phyloP scores from a whole-genome alignment of 2,888 invertebrate species.

The Apodemia duryi region DNA sequence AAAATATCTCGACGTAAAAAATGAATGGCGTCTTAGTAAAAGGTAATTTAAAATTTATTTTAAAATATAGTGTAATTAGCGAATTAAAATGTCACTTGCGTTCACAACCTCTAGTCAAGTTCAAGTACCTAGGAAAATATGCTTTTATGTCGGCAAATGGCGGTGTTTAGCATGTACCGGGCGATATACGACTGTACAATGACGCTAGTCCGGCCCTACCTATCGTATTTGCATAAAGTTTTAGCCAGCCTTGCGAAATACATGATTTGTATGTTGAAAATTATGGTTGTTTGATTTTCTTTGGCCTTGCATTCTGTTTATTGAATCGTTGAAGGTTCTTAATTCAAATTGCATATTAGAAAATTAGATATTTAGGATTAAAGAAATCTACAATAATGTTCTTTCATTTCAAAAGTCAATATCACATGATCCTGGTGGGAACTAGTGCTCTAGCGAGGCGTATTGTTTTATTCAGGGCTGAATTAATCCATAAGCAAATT shows the following conservation, averaged over 20 bases:
- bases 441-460: too few species aligned
- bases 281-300: conserved; percentile 28
- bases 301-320: conserved; percentile 23
- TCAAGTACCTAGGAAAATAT: conserved; percentile 54
- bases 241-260: conserved; percentile 37
- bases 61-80: neutral
- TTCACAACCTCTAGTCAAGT: conserved; percentile 52
- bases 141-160: conserved; percentile 14
- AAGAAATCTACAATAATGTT: too few species aligned
- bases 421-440: too few species aligned
- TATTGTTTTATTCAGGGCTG: too few species aligned
- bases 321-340: conserved; percentile 15
- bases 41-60: neutral
- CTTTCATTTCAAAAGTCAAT: too few species aligned
- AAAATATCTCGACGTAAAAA: too few species aligned
- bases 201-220: conserved; percentile 24
- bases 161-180: neutral
- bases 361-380: too few species aligned
- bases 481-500: too few species aligned
- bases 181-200: conserved; percentile 17
- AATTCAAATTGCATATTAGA: neutral
- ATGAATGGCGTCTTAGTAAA: neutral
- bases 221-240: conserved; percentile 49
- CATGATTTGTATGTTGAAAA: conserved; percentile 37
- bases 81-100: conserved; percentile 36